Evolutionary conservation across 2,797 vertebrate genomes (phyloP).

Genomic region (Meriones psammophilus): DNA sequence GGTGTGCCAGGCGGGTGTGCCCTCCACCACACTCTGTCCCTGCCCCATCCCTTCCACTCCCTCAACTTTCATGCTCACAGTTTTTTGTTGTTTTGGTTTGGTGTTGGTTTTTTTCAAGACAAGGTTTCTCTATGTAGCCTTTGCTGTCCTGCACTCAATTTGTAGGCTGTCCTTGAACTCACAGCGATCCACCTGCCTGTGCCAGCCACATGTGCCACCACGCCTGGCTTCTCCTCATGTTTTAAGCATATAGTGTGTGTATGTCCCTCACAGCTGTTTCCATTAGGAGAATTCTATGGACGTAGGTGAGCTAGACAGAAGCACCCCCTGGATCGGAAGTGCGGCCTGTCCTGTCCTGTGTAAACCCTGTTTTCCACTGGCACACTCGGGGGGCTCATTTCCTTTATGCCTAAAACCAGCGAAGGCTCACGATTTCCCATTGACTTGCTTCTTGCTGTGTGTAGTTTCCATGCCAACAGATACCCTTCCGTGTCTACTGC

Average conservation of each 20-base stretch:
- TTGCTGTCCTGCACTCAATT: too few relatives aligned
- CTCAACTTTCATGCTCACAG: too few relatives aligned
- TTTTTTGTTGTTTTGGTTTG: too few relatives aligned
- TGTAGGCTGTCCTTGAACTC: too few relatives aligned
- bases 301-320: neutral
- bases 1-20: neutral
- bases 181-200: too few relatives aligned
- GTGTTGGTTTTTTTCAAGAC: too few relatives aligned
- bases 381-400: neutral
- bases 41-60: neutral
- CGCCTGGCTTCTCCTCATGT: neutral
- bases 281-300: neutral
- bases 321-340: neutral
- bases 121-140: too few relatives aligned
- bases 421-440: neutral
- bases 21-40: neutral
- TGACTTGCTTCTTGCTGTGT: neutral
- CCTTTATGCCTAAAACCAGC: neutral
- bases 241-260: neutral
- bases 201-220: too few relatives aligned
- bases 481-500: neutral
- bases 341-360: neutral
- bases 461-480: neutral
- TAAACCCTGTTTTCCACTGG: constrained; percentile 1
- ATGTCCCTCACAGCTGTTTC: neutral